These are phyloP conservation scores for Drosophila antonietae DNA, from an alignment of 2,888 invertebrate genomes.

Conservation along the genomic window DNA sequence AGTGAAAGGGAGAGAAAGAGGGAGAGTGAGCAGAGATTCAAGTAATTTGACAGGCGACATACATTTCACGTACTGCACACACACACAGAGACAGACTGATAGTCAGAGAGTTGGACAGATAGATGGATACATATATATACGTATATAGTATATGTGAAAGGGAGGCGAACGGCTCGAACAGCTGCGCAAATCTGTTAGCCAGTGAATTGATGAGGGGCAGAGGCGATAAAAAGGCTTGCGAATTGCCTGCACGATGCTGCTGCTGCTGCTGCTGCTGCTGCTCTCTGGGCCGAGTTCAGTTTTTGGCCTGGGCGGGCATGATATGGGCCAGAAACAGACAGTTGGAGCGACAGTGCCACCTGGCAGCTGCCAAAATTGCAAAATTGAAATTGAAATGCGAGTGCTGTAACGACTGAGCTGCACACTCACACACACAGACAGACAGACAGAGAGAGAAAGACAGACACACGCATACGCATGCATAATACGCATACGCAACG, in stretches of 20 bases:
- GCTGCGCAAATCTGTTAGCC: conserved; percentile 77
- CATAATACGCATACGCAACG: conserved; percentile 78
- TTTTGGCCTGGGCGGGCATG: conserved; percentile 52
- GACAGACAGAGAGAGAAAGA: not conserved
- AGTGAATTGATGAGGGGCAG: conserved; percentile 77
- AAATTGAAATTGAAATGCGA: conserved; percentile 82
- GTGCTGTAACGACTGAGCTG: conserved; percentile 59
- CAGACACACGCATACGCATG: conserved; percentile 51
- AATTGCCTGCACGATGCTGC: conserved; percentile 33
- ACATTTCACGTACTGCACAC: conserved; percentile 68
- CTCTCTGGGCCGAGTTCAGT: conserved; percentile 12
- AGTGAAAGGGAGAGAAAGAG: not conserved
- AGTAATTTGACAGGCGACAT: conserved; percentile 81
- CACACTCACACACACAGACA: not conserved
- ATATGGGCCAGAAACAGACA: conserved; percentile 67
- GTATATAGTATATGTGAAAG: not conserved
- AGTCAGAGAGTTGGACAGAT: conserved; percentile 28
- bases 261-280: not conserved
- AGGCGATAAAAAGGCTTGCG: conserved; percentile 78
- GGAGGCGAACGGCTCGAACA: conserved; percentile 33
- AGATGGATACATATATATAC: conserved; percentile 1
- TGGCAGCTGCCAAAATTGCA: conserved; percentile 82
- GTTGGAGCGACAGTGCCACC: conserved; percentile 81
- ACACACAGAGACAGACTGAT: conserved; percentile 25
- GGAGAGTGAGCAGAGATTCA: conserved; percentile 65